Base-by-base conservation (phyloP, 2,888 invertebrate genomes). In the Escarpia spicata region DNA sequence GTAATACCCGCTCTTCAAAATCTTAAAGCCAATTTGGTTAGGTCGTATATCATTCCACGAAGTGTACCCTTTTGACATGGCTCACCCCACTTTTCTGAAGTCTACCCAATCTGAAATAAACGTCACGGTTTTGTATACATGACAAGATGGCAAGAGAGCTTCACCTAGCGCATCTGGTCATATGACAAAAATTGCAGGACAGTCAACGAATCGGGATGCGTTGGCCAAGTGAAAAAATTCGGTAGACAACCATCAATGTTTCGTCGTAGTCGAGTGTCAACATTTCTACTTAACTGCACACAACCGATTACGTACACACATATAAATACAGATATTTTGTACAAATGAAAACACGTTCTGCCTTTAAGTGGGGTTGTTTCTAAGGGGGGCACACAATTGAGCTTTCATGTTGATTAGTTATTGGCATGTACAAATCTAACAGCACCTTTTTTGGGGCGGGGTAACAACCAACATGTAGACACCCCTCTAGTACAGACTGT, bases 371-470 rank as follows among this genome's bases (percentile, higher is more conserved):
- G 75, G 75, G 75, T 75, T 26, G 75, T 75, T n/a, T 75, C 75
- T 75, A 75, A 75, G 19, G 75, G 19, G 52, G 19, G 19, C 75
- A 75, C 75, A 75, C 75, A 75, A 75, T 75, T 75, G 75, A 75
- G 75, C 75, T 75, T 75, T 75, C n/a, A 75, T n/a, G n/a, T 75
- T 26, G 75, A 75, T 75, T 75, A 75, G 75, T 75, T 26, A 75
- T 75, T 75, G n/a, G 75, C 75, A 75, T 75, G 75, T 75, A 75
- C 75, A 75, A 26, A 75, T 75, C 75, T 75, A 75, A 75, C 75
- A 75, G 75, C 75, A 75, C 75, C 75, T 3, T 75, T 75, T 75
- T 75, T 6, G 75, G 19, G 75, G 75, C 75, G 26, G 75, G 75
- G 75, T n/a, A 75, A 75, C 75, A 75, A n/a, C 75, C 19, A 75